Conservation (phyloP, 2,113 vertebrate genomes). For the Myrmophylax atrothorax region DNA sequence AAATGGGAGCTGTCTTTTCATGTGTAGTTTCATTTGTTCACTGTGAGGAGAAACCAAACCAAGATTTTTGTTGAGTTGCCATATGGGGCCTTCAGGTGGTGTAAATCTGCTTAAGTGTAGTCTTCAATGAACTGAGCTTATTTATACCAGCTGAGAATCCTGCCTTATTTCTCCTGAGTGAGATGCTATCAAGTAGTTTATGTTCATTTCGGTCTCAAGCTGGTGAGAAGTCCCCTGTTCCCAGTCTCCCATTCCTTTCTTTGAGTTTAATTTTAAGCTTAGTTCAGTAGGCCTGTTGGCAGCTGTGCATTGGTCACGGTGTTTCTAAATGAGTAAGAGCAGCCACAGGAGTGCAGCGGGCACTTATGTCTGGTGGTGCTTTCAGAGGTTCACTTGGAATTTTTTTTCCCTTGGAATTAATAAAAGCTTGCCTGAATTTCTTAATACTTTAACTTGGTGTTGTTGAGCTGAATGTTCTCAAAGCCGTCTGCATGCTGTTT, state of each 20-base stretch:
- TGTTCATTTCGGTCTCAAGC: neutral
- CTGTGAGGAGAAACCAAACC: neutral
- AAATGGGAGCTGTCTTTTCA: neutral
- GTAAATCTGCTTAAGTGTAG: neutral
- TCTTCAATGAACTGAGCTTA: neutral
- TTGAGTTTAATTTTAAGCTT: neutral
- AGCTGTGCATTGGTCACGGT: neutral
- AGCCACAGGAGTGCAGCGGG: neutral
- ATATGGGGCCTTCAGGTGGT: neutral
- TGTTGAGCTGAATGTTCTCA: neutral
- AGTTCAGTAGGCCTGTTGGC: neutral
- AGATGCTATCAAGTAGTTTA: neutral
- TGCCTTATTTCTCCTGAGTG: neutral
- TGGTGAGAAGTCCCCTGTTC: neutral
- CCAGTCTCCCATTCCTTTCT: neutral
- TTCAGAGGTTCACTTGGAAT: neutral
- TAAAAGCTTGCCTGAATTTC: neutral
- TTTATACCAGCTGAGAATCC: neutral
- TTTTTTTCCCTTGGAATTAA: neutral
- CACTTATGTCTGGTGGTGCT: neutral
- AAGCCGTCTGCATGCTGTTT: slow-evolving; percentile 49
- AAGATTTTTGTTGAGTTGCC: neutral
- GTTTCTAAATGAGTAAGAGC: neutral
- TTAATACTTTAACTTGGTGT: neutral
- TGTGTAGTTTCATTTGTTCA: neutral